A percentile compares a stretch with the other conserved stretches of the same genome.
Conservation (phyloP, 1,140 invertebrate genomes). For the Halesus radiatus region DNA sequence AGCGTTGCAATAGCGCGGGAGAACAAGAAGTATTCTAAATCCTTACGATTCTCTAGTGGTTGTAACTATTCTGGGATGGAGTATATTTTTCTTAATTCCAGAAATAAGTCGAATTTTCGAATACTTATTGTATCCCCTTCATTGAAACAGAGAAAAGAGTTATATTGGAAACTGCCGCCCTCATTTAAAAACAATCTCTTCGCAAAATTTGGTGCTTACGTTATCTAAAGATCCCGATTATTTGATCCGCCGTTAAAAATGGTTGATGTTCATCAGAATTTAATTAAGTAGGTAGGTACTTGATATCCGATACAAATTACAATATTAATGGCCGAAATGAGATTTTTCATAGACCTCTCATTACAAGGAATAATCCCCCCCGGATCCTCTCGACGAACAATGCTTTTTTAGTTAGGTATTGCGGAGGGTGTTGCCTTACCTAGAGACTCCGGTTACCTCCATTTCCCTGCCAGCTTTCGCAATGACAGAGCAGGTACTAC, state of each 20-base stretch:
- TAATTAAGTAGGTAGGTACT: neutral
- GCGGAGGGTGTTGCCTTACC: slow-evolving; percentile 10
- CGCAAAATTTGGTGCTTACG: no score
- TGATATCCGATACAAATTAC: slow-evolving; percentile 35
- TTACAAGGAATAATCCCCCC: slow-evolving; percentile 13
- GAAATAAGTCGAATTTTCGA: no score
- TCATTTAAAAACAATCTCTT: no score
- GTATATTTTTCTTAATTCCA: no score
- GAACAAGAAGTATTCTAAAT: no score
- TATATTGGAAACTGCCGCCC: no score
- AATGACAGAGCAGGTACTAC: neutral
- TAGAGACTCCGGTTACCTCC: neutral
- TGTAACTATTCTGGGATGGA: no score
- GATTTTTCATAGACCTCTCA: slow-evolving; percentile 38
- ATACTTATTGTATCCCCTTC: no score
- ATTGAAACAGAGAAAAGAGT: no score
- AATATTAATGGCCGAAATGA: slow-evolving; percentile 26
- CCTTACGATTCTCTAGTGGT: no score
- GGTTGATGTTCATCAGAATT: neutral
- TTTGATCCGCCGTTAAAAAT: neutral
- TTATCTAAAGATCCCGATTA: no score
- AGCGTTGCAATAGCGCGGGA: no score
- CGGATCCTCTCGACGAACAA: slow-evolving; percentile 6
- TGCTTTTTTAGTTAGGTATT: slow-evolving; percentile 16
- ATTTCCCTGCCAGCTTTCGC: neutral